Conservation (phyloP, 1,140 invertebrate genomes). For the Apocrypta bakeri region DNA sequence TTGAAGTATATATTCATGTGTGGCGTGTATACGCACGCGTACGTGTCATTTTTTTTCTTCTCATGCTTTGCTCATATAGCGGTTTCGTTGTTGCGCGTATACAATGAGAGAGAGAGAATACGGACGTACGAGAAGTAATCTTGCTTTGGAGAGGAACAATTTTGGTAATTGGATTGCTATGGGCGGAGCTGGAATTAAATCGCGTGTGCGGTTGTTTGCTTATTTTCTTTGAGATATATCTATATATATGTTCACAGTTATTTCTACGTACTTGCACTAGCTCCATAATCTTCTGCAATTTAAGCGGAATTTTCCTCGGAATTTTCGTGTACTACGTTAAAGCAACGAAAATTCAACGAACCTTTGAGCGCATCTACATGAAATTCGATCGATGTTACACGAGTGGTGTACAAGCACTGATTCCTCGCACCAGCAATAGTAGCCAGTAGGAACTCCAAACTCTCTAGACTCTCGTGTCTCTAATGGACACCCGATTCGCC, state of each 20-base stretch:
- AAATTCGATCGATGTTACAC: background rate
- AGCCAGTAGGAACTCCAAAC: background rate
- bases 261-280: background rate
- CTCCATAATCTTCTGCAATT: no score
- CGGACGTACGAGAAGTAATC: background rate
- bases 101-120: background rate
- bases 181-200: background rate
- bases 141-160: background rate
- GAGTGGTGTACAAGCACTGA: background rate
- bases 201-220: background rate
- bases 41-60: background rate
- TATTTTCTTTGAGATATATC: background rate
- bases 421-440: background rate
- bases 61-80: background rate
- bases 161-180: constrained; percentile 12
- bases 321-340: no score
- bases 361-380: background rate
- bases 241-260: background rate
- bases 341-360: no score
- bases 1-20: background rate
- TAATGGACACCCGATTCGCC: constrained; percentile 69
- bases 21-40: no score
- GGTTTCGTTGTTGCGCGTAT: background rate
- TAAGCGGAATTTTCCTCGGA: no score
- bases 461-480: constrained; percentile 1